phyloP scores from a whole-genome alignment of 2,888 invertebrate species.

The Xanthostigma xanthostigma region DNA sequence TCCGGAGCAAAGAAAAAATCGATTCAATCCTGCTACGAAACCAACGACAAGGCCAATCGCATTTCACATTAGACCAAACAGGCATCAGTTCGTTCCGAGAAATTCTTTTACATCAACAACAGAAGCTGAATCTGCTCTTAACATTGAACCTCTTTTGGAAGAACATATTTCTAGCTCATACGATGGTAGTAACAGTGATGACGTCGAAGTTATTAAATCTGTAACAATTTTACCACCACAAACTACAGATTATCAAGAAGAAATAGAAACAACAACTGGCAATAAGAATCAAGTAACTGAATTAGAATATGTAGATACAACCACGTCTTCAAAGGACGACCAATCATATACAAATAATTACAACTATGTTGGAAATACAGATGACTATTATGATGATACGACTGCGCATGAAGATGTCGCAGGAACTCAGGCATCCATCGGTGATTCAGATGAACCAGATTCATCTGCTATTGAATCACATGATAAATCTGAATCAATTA shows the following conservation, averaged over 20 bases:
- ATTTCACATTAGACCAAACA: conserved; percentile 17
- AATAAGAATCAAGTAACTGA: conserved; percentile 2
- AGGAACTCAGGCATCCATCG: conserved; percentile 4
- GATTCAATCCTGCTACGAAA: conserved; percentile 18
- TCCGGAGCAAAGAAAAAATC: conserved; percentile 18
- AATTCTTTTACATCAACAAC: conserved; percentile 20
- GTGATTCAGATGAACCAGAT: too few relatives aligned
- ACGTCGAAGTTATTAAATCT: conserved; percentile 39
- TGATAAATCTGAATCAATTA: too few relatives aligned
- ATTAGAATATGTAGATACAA: not conserved
- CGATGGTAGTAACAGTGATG: conserved; percentile 20
- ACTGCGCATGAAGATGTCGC: conserved; percentile 7
- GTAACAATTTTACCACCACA: conserved; percentile 6
- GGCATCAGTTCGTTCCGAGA: conserved; percentile 18
- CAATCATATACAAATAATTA: conserved; percentile 5
- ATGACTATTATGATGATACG: conserved; percentile 13
- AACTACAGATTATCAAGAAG: conserved; percentile 7
- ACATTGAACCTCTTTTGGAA: conserved; percentile 41
- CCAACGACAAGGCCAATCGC: conserved; percentile 16
- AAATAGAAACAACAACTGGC: conserved; percentile 4
- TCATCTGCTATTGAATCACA: too few relatives aligned
- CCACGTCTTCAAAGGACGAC: not conserved
- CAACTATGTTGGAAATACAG: conserved; percentile 7
- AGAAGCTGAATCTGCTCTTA: conserved; percentile 21
- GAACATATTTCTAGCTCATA: conserved; percentile 28